Conservation (phyloP, 2,888 invertebrate species). For the Gonocerus acuteangulatus region DNA sequence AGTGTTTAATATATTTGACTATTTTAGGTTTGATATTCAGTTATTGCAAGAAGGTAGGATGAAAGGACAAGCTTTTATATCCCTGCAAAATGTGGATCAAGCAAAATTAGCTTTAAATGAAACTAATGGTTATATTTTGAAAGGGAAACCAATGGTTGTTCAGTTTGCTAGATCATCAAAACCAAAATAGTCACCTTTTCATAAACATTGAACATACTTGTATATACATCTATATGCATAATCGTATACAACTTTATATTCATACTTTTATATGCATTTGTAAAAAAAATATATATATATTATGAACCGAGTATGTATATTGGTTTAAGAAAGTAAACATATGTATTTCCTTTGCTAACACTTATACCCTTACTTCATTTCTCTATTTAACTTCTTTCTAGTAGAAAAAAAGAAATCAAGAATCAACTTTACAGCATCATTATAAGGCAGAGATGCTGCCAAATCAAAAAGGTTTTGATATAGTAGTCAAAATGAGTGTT, state of each 20-base stretch:
- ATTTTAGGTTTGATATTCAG: conserved; percentile 56
- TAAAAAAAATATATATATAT: too few relatives aligned
- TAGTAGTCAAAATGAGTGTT: too few relatives aligned
- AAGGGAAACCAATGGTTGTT: conserved; percentile 85
- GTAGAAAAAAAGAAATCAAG: too few relatives aligned
- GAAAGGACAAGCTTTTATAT: conserved; percentile 94
- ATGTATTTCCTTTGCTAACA: too few relatives aligned
- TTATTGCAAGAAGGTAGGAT: conserved; percentile 91
- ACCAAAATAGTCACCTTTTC: conserved; percentile 24
- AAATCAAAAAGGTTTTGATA: too few relatives aligned
- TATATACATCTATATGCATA: not conserved
- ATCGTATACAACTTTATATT: not conserved
- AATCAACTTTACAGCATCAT: too few relatives aligned
- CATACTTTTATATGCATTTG: not conserved
- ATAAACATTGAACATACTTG: too few relatives aligned
- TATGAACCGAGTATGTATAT: too few relatives aligned
- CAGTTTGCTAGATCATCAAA: conserved; percentile 61
- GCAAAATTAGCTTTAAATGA: conserved; percentile 70
- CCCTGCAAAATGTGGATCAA: conserved; percentile 60
- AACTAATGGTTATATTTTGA: conserved; percentile 79
- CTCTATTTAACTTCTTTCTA: too few relatives aligned
- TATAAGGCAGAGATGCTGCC: too few relatives aligned
- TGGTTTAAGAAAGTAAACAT: too few relatives aligned
- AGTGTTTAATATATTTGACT: conserved; percentile 44
- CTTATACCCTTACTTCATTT: too few relatives aligned